These are phyloP conservation scores for Myiozetetes cayanensis DNA, from an alignment of 2,113 vertebrate species.

Conservation along the genomic window DNA sequence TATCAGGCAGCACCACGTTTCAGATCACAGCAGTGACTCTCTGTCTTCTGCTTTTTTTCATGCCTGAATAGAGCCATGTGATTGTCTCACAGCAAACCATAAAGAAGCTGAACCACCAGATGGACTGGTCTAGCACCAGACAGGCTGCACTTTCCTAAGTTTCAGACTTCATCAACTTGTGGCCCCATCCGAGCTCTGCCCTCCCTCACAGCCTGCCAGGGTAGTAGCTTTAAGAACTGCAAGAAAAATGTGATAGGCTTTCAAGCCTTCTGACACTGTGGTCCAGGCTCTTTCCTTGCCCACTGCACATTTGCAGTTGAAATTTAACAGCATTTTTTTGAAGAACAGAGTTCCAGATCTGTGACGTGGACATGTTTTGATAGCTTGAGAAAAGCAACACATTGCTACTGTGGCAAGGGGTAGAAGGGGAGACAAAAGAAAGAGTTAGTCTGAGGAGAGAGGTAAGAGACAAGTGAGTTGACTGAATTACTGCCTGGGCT, in stretches of 20 bases:
- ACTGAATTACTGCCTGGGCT: not conserved
- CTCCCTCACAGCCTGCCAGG: not conserved
- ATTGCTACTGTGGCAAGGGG: not conserved
- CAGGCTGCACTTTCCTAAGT: not conserved
- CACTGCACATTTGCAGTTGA: not conserved
- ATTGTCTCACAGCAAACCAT: not conserved
- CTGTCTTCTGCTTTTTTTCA: not conserved
- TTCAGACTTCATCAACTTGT: not conserved
- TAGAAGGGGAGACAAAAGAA: not conserved
- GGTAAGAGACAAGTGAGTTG: not conserved
- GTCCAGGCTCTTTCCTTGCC: not conserved
- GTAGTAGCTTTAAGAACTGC: not conserved
- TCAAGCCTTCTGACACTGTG: not conserved
- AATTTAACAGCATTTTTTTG: not conserved
- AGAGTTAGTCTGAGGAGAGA: not conserved
- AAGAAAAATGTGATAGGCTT: not conserved
- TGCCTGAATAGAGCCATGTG: accelerated
- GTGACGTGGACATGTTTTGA: not conserved
- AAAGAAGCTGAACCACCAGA: constrained; percentile 8
- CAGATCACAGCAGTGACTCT: not conserved
- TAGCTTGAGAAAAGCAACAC: not conserved
- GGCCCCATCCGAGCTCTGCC: not conserved
- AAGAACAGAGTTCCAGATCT: not conserved
- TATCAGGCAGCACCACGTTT: accelerated
- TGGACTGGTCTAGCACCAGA: not conserved